Conservation (phyloP, 2,888 invertebrate species). For the Didymodactylos carnosus region DNA sequence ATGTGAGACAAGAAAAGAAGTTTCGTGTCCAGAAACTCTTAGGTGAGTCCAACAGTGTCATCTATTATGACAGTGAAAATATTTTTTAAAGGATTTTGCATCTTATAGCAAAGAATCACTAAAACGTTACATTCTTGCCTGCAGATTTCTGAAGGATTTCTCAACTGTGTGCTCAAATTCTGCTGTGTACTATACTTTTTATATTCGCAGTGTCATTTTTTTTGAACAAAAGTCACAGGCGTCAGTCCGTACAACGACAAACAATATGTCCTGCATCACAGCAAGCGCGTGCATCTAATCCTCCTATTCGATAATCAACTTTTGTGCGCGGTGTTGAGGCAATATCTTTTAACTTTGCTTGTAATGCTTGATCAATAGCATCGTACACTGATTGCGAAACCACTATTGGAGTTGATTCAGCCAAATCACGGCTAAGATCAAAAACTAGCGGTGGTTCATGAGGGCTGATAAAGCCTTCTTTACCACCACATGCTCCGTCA, state of each 20-base stretch:
- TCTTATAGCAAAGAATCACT: too few relatives aligned
- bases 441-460: background rate
- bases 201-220: too few relatives aligned
- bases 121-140: too few relatives aligned
- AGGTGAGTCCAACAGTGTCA: too few relatives aligned
- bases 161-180: too few relatives aligned
- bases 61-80: too few relatives aligned
- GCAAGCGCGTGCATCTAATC: background rate
- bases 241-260: background rate
- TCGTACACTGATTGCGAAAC: background rate
- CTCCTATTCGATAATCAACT: background rate
- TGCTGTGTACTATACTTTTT: too few relatives aligned
- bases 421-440: background rate
- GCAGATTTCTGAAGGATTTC: too few relatives aligned
- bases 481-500: background rate
- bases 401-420: background rate
- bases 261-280: background rate
- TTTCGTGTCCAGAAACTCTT: too few relatives aligned
- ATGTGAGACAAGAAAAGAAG: too few relatives aligned
- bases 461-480: background rate
- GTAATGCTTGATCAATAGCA: background rate
- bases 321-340: background rate
- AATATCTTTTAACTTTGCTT: background rate
- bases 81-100: too few relatives aligned
- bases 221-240: background rate